A percentile compares a stretch with the other conserved stretches of the same genome.
Conservation (phyloP, 2,888 invertebrate species). For the Ormyrus thymus region DNA sequence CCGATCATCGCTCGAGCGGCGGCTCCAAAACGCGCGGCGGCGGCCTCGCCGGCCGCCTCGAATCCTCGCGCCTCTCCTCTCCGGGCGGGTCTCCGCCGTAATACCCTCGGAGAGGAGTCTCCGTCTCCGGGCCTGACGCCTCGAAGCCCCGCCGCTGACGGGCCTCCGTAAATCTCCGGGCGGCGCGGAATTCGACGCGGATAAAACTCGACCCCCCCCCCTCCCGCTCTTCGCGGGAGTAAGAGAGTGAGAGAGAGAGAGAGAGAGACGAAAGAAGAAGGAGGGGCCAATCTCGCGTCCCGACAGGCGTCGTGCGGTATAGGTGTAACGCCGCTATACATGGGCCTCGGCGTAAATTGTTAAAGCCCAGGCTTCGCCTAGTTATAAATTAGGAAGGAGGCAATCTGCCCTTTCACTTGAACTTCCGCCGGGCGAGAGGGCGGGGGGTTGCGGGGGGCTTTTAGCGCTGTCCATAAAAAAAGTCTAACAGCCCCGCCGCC, state of each 20-base stretch:
- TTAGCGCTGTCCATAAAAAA: constrained; percentile 63
- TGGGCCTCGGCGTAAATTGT: constrained; percentile 69
- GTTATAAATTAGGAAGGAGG: constrained; percentile 74
- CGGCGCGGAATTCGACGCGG: constrained; percentile 51
- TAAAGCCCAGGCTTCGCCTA: constrained; percentile 71
- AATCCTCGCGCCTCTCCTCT: too few relatives aligned
- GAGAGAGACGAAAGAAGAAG: constrained; percentile 48
- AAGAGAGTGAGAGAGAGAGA: constrained; percentile 51
- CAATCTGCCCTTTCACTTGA: constrained; percentile 61
- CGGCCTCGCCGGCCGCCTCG: too few relatives aligned
- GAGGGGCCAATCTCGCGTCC: constrained; percentile 66
- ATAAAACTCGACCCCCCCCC: constrained; percentile 22
- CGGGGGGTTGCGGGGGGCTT: constrained; percentile 39
- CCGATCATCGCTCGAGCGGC: too few relatives aligned
- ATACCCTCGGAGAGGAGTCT: constrained; percentile 20
- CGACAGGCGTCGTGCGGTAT: constrained; percentile 62
- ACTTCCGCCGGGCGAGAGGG: constrained; percentile 6
- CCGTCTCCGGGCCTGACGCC: constrained; percentile 3
- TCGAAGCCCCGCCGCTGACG: constrained; percentile 36
- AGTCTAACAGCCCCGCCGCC: constrained; percentile 59
- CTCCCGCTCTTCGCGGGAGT: background rate
- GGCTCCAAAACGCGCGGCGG: too few relatives aligned
- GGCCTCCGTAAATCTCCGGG: constrained; percentile 46
- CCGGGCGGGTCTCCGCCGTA: constrained; percentile 14
- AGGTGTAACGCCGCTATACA: constrained; percentile 49